Evolutionary conservation across 2,113 vertebrate species (phyloP), one percentile per base, ranked within the genome.

Genomic region (Paramisgurnus dabryanus): DNA sequence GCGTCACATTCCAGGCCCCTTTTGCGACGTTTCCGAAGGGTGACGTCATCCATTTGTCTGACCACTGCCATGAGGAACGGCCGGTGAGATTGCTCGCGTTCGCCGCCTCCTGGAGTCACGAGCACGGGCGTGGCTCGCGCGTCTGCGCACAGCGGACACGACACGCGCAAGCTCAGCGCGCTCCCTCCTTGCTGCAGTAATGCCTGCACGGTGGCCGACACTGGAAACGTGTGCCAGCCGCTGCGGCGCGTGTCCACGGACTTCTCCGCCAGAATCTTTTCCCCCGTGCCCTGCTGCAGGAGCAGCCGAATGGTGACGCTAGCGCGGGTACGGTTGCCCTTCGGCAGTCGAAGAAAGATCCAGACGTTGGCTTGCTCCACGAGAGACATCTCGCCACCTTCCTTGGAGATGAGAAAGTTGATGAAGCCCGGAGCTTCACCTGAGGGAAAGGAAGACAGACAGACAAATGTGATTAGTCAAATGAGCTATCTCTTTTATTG

Each of bases 11-110:
- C 97, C 89, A 99, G 89, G n/a, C 97, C 97, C 2, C 97, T 93
- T 86, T 96, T 94, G 27, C 93, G 89, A 22, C 96, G 90, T 22
- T 93, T 90, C 66, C 94, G 94, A 0, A 91, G 87, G 11, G 94
- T 95, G 27, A 94, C 92, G 43, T 94, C 91, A 0, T 95, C 96
- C 0, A 92, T 93, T 65, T 94, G 95, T 5, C 94, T 92, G 47
- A 97, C 95, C 84, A 97, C 94, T 39, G 96, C 94, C 96, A 98
- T 96, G 74, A 99, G 94, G 89, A 99, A 99, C 3, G 97, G 97
- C 47, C 96, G 93, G 85, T 98, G 96, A 0, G 96, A 96, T 73
- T 98, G 96, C 55, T 97, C 96, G 58, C 95, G 94, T 86, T 97
- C 95, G 63, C 91, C 34, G 2, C 85, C 88, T 0, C 76, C 40